Evolutionary conservation across 1,140 invertebrate genomes (phyloP).

Genomic region (Musca domestica): DNA sequence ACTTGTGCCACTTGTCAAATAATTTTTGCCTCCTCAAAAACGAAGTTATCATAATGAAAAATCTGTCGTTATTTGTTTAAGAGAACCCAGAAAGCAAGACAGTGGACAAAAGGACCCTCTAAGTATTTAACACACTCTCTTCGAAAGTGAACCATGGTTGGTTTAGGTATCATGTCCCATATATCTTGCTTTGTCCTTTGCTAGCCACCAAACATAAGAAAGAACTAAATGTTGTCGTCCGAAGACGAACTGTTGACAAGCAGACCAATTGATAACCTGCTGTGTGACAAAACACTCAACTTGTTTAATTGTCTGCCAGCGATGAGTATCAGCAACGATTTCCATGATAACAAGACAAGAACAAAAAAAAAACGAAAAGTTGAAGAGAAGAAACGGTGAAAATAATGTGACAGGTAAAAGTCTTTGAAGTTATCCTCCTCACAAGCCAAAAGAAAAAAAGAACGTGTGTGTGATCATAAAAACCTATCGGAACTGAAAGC

Average conservation of each 20-base stretch:
- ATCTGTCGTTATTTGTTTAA: conserved; percentile 8
- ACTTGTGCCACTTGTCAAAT: conserved; percentile 19
- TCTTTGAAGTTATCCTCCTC: background rate
- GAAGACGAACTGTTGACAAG: conserved; percentile 20
- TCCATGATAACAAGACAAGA: too few relatives aligned
- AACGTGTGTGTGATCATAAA: too few relatives aligned
- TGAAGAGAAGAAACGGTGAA: background rate
- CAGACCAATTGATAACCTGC: conserved; percentile 1
- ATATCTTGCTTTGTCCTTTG: too few relatives aligned
- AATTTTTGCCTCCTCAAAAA: background rate
- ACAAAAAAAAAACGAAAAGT: too few relatives aligned
- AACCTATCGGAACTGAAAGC: too few relatives aligned
- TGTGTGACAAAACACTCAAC: conserved; percentile 17
- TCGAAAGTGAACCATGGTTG: background rate
- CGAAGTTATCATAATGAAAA: conserved; percentile 19
- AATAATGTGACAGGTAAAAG: conserved; percentile 21
- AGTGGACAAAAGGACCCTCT: background rate
- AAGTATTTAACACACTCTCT: background rate
- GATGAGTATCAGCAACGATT: background rate
- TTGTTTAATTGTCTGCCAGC: background rate
- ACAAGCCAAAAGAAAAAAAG: background rate
- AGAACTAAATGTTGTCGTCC: background rate
- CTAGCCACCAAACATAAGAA: background rate
- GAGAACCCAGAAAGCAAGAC: background rate
- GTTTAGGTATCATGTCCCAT: background rate